Evolutionary conservation across 1,140 invertebrate genomes (phyloP), one percentile per base, ranked within the genome.

Genomic region (Anthonomus grandis): DNA sequence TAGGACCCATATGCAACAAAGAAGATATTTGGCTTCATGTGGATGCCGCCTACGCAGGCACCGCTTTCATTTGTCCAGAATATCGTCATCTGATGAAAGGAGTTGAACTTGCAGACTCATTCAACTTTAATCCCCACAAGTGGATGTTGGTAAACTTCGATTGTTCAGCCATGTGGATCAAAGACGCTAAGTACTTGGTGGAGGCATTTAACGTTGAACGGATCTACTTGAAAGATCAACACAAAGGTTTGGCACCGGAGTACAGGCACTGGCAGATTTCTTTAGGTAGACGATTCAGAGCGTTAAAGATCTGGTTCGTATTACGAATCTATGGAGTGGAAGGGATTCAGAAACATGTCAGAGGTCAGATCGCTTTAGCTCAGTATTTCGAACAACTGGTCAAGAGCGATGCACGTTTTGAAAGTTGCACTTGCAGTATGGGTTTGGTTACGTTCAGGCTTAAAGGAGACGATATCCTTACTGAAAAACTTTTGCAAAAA

Each of bases 251-350:
- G 42, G 84, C 88, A 5, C 92, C 92, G 0, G 93, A 97, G 69
- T 96, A 92, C 65, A 72, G 96, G 81, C 90, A 98, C 69, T 96
- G 95, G 92, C 93, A 97, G 76, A 93, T 98, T 63, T 83, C 93
- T 4, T 74, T 98, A 23, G 95, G 95, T 4, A 79, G 95, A 44
- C 78, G 93, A 64, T 98, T 98, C 70, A 82, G 95, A 21, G 85
- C 96, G 0, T 74, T 98, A 6, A 98, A 98, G 73, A 72, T 98
- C 2, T 98, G 96, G 96, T 95, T 95, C 59, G 91, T 94, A 0
- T 71, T 98, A 45, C 80, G 93, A 55, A 79, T 86, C 8, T 88
- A 92, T 62, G 95, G 95, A 0, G 80, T 89, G 0, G 83, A 86
- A 62, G 89, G 90, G 6, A 74, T 98, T 2, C 85, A 91, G 65